These are phyloP conservation scores for Vimba vimba DNA, from an alignment of 2,113 vertebrate species.

Conservation along the genomic window DNA sequence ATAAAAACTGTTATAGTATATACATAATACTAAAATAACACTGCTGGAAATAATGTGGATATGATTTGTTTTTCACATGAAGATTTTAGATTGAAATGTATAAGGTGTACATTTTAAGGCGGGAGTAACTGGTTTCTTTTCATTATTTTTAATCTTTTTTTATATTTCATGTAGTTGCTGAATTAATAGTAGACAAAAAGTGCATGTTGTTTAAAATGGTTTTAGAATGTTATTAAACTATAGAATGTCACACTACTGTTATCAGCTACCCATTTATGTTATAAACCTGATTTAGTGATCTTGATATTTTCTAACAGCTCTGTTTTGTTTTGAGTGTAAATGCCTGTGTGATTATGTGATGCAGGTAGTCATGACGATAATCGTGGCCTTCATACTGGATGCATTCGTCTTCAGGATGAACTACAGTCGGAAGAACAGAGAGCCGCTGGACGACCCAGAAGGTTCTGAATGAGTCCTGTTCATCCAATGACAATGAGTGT, in stretches of 20 bases:
- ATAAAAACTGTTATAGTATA: neutral
- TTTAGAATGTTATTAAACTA: neutral
- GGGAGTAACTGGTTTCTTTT: neutral
- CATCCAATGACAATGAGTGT: neutral
- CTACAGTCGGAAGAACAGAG: conserved; percentile 93
- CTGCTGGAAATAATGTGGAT: neutral
- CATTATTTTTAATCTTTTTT: neutral
- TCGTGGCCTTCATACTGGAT: conserved; percentile 96
- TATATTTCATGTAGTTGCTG: neutral
- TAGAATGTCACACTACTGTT: neutral
- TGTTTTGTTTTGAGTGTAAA: neutral
- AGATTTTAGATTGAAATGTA: neutral
- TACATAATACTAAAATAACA: neutral
- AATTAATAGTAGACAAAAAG: neutral
- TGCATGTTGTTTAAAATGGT: neutral
- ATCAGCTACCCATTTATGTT: neutral
- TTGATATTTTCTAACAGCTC: neutral
- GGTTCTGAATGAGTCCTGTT: conserved; percentile 54
- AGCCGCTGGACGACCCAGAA: conserved; percentile 82
- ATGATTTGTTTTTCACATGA: neutral
- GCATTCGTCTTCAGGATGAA: conserved; percentile 99
- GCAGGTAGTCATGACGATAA: conserved; percentile 98
- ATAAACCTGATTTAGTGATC: neutral
- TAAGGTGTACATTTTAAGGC: neutral
- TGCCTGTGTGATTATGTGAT: neutral